Percentiles rank a stretch among this genome's conserved stretches.
These are phyloP conservation scores for Eupithecia dodoneata DNA, from an alignment of 2,888 invertebrate genomes.

Conservation along the genomic window DNA sequence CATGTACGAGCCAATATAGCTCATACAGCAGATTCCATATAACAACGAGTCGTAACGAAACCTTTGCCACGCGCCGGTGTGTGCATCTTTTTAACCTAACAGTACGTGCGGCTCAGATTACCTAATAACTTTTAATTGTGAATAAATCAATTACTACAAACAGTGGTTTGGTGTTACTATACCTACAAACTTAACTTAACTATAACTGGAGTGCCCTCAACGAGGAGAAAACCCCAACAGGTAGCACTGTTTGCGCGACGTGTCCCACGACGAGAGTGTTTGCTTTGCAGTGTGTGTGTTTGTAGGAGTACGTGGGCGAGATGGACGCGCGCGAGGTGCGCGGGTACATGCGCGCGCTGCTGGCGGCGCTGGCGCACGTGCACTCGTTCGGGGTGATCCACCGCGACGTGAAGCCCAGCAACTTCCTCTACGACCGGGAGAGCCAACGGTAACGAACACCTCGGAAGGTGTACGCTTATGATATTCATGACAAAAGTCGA, in stretches of 20 bases:
- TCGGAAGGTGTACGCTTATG: not conserved
- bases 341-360: conserved; percentile 91
- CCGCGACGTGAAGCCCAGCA: conserved; percentile 95
- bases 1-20: too few species aligned
- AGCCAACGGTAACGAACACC: conserved; percentile 78
- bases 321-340: conserved; percentile 89
- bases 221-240: too few species aligned
- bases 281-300: conserved; percentile 48
- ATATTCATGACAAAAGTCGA: not conserved
- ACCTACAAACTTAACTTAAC: too few species aligned
- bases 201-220: too few species aligned
- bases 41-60: too few species aligned
- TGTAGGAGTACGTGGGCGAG: conserved; percentile 90
- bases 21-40: too few species aligned
- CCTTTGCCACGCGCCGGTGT: too few species aligned
- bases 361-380: conserved; percentile 90
- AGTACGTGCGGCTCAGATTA: too few species aligned
- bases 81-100: too few species aligned
- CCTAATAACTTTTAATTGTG: too few species aligned
- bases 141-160: too few species aligned
- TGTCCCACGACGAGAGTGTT: not conserved
- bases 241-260: not conserved
- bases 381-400: conserved; percentile 94
- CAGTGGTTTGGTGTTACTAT: too few species aligned
- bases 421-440: conserved; percentile 93